Conservation (phyloP, 2,888 invertebrate genomes). For the Dryadula phaetusa region DNA sequence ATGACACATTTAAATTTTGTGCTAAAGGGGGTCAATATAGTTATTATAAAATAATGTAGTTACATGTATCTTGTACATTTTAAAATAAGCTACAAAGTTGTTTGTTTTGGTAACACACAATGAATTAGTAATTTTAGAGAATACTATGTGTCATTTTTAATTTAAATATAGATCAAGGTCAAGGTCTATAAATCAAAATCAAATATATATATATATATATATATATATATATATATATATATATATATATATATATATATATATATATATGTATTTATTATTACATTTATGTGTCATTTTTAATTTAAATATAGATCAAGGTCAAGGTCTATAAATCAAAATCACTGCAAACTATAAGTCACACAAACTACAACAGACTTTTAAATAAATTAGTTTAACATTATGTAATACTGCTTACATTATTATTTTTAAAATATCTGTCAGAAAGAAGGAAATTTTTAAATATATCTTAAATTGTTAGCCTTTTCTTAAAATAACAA, state of each 20-base stretch:
- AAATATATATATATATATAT: background rate
- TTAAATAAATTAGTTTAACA: background rate
- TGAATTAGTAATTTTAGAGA: background rate
- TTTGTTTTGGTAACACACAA: background rate
- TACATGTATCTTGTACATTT: background rate
- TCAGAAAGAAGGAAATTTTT: constrained; percentile 3
- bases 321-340: background rate
- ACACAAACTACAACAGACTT: background rate
- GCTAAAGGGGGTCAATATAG: background rate
- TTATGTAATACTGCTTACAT: background rate
- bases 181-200: background rate
- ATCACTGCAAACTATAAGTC: background rate
- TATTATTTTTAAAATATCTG: background rate
- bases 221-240: too few species aligned
- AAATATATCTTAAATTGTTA: background rate
- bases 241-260: too few species aligned
- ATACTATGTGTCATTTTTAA: background rate
- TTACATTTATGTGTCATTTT: too few species aligned
- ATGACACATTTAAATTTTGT: background rate
- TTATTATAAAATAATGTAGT: background rate
- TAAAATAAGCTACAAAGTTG: background rate
- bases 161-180: background rate
- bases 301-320: background rate
- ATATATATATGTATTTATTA: too few species aligned
- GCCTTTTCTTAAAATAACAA: background rate